Evolutionary conservation across 2,797 vertebrate species (phyloP).

Genomic region (Argyrosomus regius): DNA sequence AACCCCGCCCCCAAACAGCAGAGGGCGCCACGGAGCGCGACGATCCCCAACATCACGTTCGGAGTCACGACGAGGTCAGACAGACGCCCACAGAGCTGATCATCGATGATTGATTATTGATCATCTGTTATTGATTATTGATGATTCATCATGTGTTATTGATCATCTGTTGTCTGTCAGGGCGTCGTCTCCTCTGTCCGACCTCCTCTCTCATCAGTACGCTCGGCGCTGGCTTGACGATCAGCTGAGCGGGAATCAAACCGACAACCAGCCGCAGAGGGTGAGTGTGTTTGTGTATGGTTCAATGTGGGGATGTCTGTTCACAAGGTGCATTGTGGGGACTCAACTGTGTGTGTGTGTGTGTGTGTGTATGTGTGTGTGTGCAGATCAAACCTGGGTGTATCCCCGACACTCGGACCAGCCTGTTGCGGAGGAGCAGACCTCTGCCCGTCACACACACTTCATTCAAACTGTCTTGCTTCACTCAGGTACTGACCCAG

Average conservation of each 20-base stretch:
- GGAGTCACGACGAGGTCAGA: constrained; percentile 59
- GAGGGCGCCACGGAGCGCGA: fast-evolving
- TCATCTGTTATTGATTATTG: not conserved
- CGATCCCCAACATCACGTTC: constrained; percentile 46
- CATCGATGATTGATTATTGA: not conserved
- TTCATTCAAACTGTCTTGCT: not conserved
- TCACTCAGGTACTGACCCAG: constrained; percentile 34
- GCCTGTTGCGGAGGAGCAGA: constrained; percentile 62
- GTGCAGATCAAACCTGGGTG: constrained; percentile 10
- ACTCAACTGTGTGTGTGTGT: constrained; percentile 23
- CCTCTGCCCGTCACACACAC: constrained; percentile 14
- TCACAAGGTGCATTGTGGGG: too few relatives aligned
- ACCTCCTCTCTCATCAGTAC: constrained; percentile 68
- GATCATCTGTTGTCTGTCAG: constrained; percentile 41
- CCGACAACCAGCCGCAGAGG: constrained; percentile 13
- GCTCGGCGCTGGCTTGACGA: constrained; percentile 54
- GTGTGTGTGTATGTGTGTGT: constrained; percentile 32
- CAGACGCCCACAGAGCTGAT: not conserved
- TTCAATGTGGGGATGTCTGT: not conserved
- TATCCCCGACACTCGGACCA: constrained; percentile 60
- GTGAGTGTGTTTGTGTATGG: constrained; percentile 36
- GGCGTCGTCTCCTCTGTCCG: constrained; percentile 40
- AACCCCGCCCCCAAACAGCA: fast-evolving
- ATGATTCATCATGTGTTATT: not conserved
- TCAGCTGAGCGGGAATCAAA: constrained; percentile 38